Conservation (phyloP, 1,140 invertebrate species). For the Trissolcus basalis region DNA sequence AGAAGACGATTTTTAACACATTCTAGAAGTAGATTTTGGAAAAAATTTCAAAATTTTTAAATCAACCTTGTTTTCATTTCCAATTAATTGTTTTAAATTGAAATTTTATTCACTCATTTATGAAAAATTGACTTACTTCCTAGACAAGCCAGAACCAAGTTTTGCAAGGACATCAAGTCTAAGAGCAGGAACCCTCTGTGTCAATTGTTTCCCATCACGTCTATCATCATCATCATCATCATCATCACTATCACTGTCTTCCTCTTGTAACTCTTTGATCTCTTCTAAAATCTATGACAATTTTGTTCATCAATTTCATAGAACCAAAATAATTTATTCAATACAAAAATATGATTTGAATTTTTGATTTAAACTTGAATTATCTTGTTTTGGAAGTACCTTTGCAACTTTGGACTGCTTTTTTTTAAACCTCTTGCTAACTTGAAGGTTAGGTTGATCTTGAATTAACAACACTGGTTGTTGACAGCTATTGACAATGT, state of each 20-base stretch:
- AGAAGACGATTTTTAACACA: too few species aligned
- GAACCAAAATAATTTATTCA: too few species aligned
- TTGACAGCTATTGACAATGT: background rate
- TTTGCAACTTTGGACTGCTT: background rate
- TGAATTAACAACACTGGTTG: background rate
- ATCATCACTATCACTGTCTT: slow-evolving; percentile 2
- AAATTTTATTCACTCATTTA: too few species aligned
- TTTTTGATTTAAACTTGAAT: too few species aligned
- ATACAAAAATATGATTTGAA: too few species aligned
- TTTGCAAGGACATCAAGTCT: slow-evolving; percentile 15
- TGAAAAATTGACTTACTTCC: slow-evolving; percentile 5
- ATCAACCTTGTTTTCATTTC: too few species aligned
- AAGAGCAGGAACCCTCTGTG: slow-evolving; percentile 9
- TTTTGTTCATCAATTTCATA: slow-evolving; percentile 6
- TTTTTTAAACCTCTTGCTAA: background rate
- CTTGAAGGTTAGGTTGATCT: background rate
- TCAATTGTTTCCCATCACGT: background rate
- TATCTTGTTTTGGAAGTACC: background rate
- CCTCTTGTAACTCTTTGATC: background rate
- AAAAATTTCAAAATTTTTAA: too few species aligned
- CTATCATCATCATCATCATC: slow-evolving; percentile 7
- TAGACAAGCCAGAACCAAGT: slow-evolving; percentile 1
- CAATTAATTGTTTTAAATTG: too few species aligned
- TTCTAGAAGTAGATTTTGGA: too few species aligned
- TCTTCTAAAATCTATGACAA: slow-evolving; percentile 4